phyloP scores from a whole-genome alignment of 2,113 vertebrate species.

The Anguilla rostrata region DNA sequence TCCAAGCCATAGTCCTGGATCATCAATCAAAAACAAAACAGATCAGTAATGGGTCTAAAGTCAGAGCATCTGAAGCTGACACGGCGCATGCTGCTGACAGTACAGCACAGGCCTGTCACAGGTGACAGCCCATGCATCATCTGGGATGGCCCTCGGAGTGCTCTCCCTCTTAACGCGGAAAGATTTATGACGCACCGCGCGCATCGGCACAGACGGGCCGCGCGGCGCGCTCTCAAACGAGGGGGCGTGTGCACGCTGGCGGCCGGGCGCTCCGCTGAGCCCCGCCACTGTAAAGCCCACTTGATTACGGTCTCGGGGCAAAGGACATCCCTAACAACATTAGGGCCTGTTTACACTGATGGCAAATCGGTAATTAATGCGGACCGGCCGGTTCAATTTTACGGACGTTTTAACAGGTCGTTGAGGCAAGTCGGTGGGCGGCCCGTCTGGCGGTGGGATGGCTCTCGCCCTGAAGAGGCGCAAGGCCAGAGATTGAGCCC shows the following conservation, averaged over 20 bases:
- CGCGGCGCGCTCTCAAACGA: neutral
- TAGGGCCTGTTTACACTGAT: neutral
- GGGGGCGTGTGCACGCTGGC: neutral
- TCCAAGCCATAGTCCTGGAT: neutral
- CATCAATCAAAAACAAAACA: neutral
- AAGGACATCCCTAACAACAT: neutral
- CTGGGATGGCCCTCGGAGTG: conserved; percentile 68
- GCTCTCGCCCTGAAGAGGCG: neutral
- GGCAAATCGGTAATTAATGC: neutral
- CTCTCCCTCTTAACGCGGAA: conserved; percentile 55
- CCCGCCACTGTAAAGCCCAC: neutral
- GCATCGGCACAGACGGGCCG: neutral
- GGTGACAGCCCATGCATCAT: conserved; percentile 64
- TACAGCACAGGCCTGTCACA: conserved; percentile 60
- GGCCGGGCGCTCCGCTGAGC: no score
- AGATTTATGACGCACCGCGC: conserved; percentile 56
- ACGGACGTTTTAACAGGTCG: neutral
- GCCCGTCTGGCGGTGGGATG: no score
- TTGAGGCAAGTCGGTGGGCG: no score
- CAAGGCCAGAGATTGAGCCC: neutral
- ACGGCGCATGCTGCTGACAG: conserved; percentile 36
- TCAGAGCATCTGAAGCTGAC: neutral
- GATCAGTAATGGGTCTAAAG: neutral
- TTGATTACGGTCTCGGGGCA: neutral
- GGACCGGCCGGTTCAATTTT: neutral